Base-by-base conservation (phyloP, 2,797 vertebrate species). In the Epinephelus awoara region DNA sequence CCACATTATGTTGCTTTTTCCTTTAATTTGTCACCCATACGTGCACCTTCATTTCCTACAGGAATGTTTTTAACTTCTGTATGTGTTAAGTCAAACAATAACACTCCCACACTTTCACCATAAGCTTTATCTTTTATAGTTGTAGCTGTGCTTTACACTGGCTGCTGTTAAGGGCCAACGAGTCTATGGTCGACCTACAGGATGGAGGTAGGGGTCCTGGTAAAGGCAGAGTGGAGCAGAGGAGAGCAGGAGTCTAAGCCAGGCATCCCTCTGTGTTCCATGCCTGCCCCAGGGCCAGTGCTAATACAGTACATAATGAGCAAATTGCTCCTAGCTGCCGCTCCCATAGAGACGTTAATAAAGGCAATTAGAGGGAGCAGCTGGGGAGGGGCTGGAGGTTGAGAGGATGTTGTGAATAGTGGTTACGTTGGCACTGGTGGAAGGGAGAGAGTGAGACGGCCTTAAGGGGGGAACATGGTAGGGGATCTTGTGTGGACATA, bases 281-380 rank as follows among this genome's bases (percentile, higher is more conserved):
- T 93, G 93, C 85, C 91, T 90, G 92, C 88, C 91, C 92, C 89
- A 68, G 85, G 90, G 93, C 92, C 92, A 84, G 85, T 82, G 89
- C 91, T 95, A 94, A 94, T 94, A 93, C 92, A 91, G 90, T 88
- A 91, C 90, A 92, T 93, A 92, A 94, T 93, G 92, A 93, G 91
- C 85, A 94, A 94, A 95, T 94, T 94, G 93, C 93, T 94, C 85
- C 93, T 89, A 91, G 92, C 92, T 92, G 91, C 93, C 74, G 94
- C 93, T 94, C 93, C 93, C 93, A 94, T 94, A 93, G 94, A 94
- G 94, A 95, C 90, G 87, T 91, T 94, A 94, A 95, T 94, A 94
- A 93, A 93, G 94, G 92, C 94, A 94, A 95, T 95, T 95, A 94
- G 89, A 90, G 92, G 67, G 75, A 92, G 82, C 89, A 89, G 92